Percentiles rank a stretch among this genome's conserved stretches.
Evolutionary conservation across 2,797 vertebrate species (phyloP).

Genomic region (Margarornis squamiger): DNA sequence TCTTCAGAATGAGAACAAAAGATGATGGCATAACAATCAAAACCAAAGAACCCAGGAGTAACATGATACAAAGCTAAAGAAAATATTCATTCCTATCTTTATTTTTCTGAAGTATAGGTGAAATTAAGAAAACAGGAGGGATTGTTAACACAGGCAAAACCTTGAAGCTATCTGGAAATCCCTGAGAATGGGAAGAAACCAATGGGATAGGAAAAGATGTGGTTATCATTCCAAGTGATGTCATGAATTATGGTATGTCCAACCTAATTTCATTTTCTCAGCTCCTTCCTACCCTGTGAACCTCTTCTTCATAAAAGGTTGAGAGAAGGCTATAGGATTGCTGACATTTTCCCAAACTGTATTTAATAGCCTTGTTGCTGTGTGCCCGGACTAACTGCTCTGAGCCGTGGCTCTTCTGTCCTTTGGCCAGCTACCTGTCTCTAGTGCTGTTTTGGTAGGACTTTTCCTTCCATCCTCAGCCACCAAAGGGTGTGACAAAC

Average conservation of each 20-base stretch:
- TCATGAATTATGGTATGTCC: background rate
- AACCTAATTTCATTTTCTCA: background rate
- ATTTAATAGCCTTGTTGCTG: background rate
- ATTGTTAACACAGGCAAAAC: background rate
- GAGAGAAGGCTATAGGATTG: background rate
- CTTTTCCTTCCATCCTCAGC: background rate
- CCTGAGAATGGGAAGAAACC: background rate
- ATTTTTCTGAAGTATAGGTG: background rate
- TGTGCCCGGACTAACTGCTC: background rate
- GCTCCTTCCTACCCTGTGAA: background rate
- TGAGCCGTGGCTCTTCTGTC: background rate
- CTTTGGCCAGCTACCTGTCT: background rate
- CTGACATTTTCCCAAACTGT: background rate
- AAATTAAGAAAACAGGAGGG: background rate
- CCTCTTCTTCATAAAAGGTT: background rate
- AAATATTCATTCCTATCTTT: background rate
- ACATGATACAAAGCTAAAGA: background rate
- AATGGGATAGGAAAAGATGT: background rate
- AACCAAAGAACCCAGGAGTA: background rate
- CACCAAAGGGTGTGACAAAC: background rate
- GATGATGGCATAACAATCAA: background rate
- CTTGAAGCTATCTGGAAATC: background rate
- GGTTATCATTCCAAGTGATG: background rate
- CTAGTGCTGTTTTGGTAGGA: background rate
- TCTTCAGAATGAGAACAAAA: background rate